Percentiles rank a stretch among this genome's conserved stretches.
These are phyloP conservation scores for Heliconius erato DNA, from an alignment of 2,888 invertebrate genomes.

Conservation along the genomic window DNA sequence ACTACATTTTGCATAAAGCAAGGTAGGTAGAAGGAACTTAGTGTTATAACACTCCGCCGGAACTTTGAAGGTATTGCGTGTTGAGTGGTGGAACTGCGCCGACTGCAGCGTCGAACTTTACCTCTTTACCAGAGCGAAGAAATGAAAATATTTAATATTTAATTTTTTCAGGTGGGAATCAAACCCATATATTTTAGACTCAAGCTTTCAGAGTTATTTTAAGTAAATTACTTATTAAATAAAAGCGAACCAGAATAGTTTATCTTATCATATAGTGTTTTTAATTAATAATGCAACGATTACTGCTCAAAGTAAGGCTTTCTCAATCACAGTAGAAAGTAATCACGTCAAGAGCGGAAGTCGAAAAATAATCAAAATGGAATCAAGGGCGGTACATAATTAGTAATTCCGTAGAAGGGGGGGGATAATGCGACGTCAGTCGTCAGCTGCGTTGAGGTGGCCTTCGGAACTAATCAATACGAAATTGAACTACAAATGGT, in stretches of 20 bases:
- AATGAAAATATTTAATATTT: no score
- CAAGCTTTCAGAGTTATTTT: no score
- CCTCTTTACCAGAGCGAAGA: background rate
- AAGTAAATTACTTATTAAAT: no score
- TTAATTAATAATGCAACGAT: background rate
- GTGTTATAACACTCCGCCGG: background rate
- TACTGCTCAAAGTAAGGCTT: background rate
- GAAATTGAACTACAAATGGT: constrained; percentile 13
- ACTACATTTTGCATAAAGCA: background rate
- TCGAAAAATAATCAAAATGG: background rate
- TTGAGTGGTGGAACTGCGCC: background rate
- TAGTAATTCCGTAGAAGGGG: constrained; percentile 10
- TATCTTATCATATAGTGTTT: background rate
- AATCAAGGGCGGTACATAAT: constrained; percentile 9
- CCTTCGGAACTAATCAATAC: constrained; percentile 38
- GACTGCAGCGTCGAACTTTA: background rate
- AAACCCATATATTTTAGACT: no score
- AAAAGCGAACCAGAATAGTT: no score
- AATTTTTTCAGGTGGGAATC: background rate
- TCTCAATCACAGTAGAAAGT: background rate
- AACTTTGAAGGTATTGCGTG: background rate
- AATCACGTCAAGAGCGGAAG: background rate
- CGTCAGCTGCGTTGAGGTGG: constrained; percentile 12
- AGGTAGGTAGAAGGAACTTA: background rate
- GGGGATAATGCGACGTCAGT: constrained; percentile 8